A percentile compares a stretch with the other conserved stretches of the same genome.
phyloP scores from a whole-genome alignment of 37 sponge, comb jelly and placozoan genomes.

The Mnemiopsis leidyi region DNA sequence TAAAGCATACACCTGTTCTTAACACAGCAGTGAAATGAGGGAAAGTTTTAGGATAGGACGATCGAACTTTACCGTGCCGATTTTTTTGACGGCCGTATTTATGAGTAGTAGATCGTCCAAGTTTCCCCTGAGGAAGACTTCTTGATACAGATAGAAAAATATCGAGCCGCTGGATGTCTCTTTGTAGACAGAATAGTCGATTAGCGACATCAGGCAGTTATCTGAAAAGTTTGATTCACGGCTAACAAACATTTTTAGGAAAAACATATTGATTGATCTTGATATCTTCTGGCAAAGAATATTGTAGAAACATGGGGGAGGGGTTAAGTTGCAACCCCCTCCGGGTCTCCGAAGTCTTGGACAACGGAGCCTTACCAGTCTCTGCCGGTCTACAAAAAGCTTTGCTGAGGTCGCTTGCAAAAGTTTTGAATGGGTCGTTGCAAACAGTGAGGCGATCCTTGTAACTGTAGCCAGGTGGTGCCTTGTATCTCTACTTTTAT shows the following conservation, averaged over 20 bases:
- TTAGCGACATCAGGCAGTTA: not conserved
- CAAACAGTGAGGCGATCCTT: not conserved
- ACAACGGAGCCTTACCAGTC: too few species aligned
- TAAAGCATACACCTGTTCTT: too few species aligned
- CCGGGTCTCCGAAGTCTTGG: too few species aligned
- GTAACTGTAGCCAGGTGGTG: not conserved
- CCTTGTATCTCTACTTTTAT: not conserved
- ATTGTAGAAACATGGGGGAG: too few species aligned
- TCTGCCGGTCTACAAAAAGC: too few species aligned
- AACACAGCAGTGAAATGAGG: too few species aligned
- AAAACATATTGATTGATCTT: too few species aligned
- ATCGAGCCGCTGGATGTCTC: not conserved
- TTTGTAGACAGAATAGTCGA: not conserved
- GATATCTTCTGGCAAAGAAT: too few species aligned
- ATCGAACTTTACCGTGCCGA: not conserved
- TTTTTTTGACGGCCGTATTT: not conserved
- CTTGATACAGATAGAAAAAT: not conserved
- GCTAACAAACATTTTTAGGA: not conserved
- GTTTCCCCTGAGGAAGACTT: constrained; percentile 25
- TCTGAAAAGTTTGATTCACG: not conserved
- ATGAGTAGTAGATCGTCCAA: not conserved
- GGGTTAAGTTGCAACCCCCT: too few species aligned
- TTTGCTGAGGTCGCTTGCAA: not conserved
- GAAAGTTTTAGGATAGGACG: too few species aligned
- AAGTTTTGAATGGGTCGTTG: not conserved